A percentile compares a stretch with the other conserved stretches of the same genome.
Evolutionary conservation across 2,797 vertebrate species (phyloP).

Genomic region (Lemur catta): DNA sequence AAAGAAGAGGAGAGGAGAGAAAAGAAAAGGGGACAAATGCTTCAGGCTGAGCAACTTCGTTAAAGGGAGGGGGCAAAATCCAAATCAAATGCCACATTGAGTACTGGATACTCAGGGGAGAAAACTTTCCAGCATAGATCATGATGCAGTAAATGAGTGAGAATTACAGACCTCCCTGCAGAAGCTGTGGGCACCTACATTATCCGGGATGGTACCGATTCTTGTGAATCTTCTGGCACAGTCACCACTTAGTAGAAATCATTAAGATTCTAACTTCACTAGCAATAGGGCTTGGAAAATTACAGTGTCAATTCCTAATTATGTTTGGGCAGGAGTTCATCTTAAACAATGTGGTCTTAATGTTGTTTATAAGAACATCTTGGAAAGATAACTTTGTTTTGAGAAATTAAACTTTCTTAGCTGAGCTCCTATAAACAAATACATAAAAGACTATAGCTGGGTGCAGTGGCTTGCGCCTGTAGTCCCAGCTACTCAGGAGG

Average conservation of each 20-base stretch:
- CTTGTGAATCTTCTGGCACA: not conserved
- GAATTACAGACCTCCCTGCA: not conserved
- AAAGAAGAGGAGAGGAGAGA: not conserved
- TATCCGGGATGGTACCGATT: not conserved
- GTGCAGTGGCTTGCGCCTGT: not conserved
- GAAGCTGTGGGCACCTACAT: not conserved
- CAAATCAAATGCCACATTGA: not conserved
- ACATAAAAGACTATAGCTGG: not conserved
- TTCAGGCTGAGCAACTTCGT: not conserved
- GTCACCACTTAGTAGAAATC: not conserved
- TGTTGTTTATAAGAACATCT: slow-evolving; percentile 51
- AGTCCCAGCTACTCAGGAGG: not conserved
- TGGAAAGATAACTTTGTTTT: slow-evolving; percentile 31
- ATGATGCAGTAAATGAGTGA: not conserved
- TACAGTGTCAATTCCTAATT: not conserved
- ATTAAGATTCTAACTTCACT: not conserved
- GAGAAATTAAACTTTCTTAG: slow-evolving; percentile 47
- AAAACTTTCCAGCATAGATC: not conserved
- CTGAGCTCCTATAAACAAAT: slow-evolving; percentile 25
- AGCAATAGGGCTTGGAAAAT: slow-evolving; percentile 16
- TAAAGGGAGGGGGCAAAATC: not conserved
- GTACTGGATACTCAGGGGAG: not conserved
- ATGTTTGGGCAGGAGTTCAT: slow-evolving; percentile 38
- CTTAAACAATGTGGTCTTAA: slow-evolving; percentile 41
- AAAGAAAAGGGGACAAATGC: not conserved